Base-by-base conservation (phyloP, 2,113 vertebrate genomes). In the Cyanocitta stelleri region DNA sequence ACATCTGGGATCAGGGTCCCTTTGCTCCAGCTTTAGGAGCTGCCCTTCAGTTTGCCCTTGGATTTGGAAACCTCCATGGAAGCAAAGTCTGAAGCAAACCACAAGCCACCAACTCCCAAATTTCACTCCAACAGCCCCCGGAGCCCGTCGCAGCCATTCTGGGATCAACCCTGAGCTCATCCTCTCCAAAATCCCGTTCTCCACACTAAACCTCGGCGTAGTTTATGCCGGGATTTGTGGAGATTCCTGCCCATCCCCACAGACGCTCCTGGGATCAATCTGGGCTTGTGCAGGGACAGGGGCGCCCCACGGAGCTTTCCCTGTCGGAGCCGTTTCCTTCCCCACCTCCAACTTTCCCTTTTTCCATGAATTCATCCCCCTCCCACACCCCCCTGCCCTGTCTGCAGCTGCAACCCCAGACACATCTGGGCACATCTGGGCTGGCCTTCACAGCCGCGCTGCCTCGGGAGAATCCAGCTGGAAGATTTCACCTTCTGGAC, bases 191-290 rank as follows among this genome's bases (percentile, higher is more conserved):
- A 32, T 27, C 32, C 72, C 16, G 0, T 23, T 89, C 79, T 30
- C 16, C 55, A 14, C n/a, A 0, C 18, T 1, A 10, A 71, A 11
- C 24, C 44, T 20, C 0, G 0, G 4, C 0, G 0, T 1, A 0
- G 8, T 52, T 61, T 9, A 1, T 5, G 16, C 46, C 0, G 1
- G 23, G 30, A 20, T 74, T 41, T 16, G 16, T 0, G 2, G 54
- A 18, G 52, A 3, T 46, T 18, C 69, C 66, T 67, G 29, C 23
- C 74, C 16, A 0, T 20, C 32, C 59, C 46, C 37, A 0, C 4
- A 1, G 72, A 16, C 1, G 0, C 51, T 21, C 8, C 7, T 0
- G 32, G 64, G 86, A 15, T 21, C 3, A 0, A 3, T n/a, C 83
- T 10, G 55, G 24, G 48, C 63, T 54, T 5, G 0, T 2, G 10